Evolutionary conservation across 2,888 invertebrate species (phyloP).

Genomic region (Tolmerus cingulatus): DNA sequence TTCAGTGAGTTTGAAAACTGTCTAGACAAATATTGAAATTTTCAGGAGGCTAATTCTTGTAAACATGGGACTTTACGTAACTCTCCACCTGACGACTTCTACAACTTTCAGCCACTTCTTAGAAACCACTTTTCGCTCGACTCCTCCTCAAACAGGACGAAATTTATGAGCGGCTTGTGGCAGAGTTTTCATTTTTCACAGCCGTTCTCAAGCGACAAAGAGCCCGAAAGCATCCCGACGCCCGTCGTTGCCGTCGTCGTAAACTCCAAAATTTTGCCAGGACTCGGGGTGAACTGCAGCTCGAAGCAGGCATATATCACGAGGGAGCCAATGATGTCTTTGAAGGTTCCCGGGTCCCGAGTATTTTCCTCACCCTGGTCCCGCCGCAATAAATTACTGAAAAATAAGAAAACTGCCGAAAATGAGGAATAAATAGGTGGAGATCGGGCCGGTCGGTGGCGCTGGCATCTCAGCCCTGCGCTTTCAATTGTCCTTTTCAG

Average conservation of each 20-base stretch:
- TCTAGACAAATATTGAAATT: background rate
- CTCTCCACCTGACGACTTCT: background rate
- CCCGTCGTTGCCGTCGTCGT: background rate
- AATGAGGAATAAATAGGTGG: slow-evolving; percentile 17
- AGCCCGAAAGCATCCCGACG: background rate
- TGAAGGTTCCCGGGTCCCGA: background rate
- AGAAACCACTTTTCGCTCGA: background rate
- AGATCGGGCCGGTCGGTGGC: background rate
- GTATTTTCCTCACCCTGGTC: background rate
- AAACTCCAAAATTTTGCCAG: background rate
- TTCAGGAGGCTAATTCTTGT: background rate
- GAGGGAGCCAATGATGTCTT: background rate
- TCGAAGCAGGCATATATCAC: background rate
- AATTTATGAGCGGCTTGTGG: background rate
- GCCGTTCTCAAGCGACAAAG: background rate
- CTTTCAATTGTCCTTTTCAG: slow-evolving; percentile 1
- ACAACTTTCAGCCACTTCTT: background rate
- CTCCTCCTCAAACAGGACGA: background rate
- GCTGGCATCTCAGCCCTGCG: background rate
- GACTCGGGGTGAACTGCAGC: background rate
- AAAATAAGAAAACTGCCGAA: background rate
- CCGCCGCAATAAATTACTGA: background rate
- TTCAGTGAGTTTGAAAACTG: background rate
- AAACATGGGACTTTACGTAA: background rate
- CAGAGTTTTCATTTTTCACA: background rate